Evolutionary conservation across 2,797 vertebrate genomes (phyloP), one percentile per base, ranked within the genome.

Genomic region (Lagocephalus sceleratus): DNA sequence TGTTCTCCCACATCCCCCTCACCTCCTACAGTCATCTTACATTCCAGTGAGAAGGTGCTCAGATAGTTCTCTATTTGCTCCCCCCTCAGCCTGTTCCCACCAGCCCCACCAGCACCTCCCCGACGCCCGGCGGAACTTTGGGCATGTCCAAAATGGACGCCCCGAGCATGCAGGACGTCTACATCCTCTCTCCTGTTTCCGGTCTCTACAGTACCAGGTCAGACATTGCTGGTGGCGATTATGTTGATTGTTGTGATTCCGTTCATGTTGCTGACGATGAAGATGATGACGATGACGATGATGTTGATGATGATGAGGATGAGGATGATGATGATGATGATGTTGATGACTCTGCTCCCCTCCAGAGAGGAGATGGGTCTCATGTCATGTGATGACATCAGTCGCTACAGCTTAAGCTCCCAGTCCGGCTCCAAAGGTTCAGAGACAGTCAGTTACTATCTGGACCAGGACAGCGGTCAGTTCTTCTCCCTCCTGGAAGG

Each of bases 341-440:
- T 51, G 62, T 53, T 73, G 47, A 60, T 38, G 32, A 39, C 54
- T 56, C 32, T 40, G 57, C 40, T 68, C 40, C 47, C 70, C 40
- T 35, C n/a, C 66, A 95, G 94, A 82, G 94, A 95, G 64, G 94
- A 95, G 75, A 79, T 94, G 55, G 93, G 93, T 51, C 81, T 94
- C 15, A 90, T 94, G 88, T 93, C 94, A n/a, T 95, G 92, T 1
- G 93, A 95, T 14, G 94, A 97, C 75, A 92, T 95, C 79, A 92
- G 89, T 76, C 94, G 94, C 64, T 96, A 94, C 71, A 92, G 89
- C 3, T 81, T 92, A 54, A 86, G 89, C 48, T 93, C 87, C 51
- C 87, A 94, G 75, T 76, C 92, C 0, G 90, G 86, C 41, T 92
- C 94, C 54, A 94, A 94, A 71, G 91, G 93, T 44, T 93, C 93